Evolutionary conservation across 1,140 invertebrate genomes (phyloP), one percentile per base, ranked within the genome.

Genomic region (Amphibalanus amphitrite): DNA sequence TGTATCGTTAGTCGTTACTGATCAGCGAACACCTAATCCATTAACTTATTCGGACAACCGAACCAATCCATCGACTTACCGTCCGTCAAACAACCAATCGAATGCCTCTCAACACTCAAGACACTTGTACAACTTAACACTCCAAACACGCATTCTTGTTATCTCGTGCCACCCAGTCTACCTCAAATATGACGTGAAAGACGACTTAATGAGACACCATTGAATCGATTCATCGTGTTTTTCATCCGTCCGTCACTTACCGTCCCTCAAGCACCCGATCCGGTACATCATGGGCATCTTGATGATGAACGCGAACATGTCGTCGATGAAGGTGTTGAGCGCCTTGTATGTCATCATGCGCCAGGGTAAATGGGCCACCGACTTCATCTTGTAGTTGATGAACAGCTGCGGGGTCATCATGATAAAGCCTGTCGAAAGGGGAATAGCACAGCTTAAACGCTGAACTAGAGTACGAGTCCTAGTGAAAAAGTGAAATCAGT

Each of bases 321-420:
- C 97, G 83, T 99, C 97, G 78, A 99, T 98, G 79, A 99, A 99
- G 3, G 97, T 99, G 80, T 99, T 99, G n/a, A 99, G 85, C 79
- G 97, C 98, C 85, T 99, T 99, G 79, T 99, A 99, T 23, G 95
- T 96, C 86, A 99, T 88, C 96, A 98, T 99, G 71, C 97, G 85
- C 96, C 97, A 99, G 3, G 97, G 97, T 73, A 99, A 83, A 84
- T 99, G 97, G 17, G 97, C 97, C 0, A 99, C 96, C 28, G 95
- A 98, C 79, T 99, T 98, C 68, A 99, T 79, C 82, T 99, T 99
- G 80, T 99, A 99, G 81, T 99, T 99, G 73, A 99, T 99, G 78
- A 99, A 99, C 68, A 99, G 81, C 79, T 98, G 96, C 15, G 97
- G 96, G 8, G 96, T 99, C 97, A 99, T 99, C 93, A 98, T 96